phyloP scores from a whole-genome alignment of 2,888 invertebrate species.

The Rutpela maculata region DNA sequence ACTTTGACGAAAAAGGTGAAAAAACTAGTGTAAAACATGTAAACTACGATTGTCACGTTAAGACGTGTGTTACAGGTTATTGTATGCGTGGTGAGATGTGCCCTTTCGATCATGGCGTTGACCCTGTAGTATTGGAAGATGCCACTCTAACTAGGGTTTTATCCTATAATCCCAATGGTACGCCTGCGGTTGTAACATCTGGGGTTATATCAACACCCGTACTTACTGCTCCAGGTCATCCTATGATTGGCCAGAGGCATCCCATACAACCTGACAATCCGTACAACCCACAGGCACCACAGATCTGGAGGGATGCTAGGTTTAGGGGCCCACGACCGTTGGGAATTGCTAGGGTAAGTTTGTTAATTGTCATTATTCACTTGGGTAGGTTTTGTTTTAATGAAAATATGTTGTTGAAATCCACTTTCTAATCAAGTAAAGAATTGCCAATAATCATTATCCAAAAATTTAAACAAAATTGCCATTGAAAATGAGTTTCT shows the following conservation, averaged over 20 bases:
- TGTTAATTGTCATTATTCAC: not conserved
- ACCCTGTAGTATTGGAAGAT: conserved; percentile 96
- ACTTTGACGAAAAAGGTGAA: conserved; percentile 86
- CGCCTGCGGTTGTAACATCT: conserved; percentile 60
- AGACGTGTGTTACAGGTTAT: conserved; percentile 48
- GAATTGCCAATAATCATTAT: no score
- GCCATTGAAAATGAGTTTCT: no score
- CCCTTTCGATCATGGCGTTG: conserved; percentile 96
- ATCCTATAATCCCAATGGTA: conserved; percentile 75
- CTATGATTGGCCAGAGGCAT: conserved; percentile 66
- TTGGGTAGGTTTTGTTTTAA: no score
- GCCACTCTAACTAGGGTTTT: conserved; percentile 79
- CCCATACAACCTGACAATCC: conserved; percentile 61
- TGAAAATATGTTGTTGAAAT: no score
- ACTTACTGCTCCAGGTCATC: conserved; percentile 68
- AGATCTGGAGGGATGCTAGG: conserved; percentile 69
- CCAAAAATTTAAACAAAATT: no score
- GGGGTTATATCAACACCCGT: conserved; percentile 58
- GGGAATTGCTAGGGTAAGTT: conserved; percentile 65
- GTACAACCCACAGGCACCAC: conserved; percentile 73
- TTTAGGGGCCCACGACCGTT: conserved; percentile 69
- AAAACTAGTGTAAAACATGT: not conserved
- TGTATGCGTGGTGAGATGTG: conserved; percentile 98
- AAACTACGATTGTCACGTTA: conserved; percentile 2
- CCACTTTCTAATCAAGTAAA: no score